These are phyloP conservation scores for Elaphurus davidianus DNA, from an alignment of 2,113 vertebrate genomes.

Conservation along the genomic window DNA sequence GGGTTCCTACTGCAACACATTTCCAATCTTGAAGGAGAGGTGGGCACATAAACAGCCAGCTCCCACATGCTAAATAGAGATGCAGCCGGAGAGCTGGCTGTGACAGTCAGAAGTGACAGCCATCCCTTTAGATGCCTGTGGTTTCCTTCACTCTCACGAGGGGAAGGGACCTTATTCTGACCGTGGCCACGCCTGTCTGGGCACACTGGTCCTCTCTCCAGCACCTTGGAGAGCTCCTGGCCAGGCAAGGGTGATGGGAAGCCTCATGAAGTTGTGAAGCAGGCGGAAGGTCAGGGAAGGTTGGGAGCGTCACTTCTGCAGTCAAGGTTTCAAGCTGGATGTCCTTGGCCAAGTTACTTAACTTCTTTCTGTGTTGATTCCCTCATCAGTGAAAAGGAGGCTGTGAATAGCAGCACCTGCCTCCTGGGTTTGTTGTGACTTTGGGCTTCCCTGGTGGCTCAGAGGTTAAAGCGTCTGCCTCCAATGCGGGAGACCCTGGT, in stretches of 20 bases:
- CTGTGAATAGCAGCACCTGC: not conserved
- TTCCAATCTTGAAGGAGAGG: not conserved
- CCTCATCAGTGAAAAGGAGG: not conserved
- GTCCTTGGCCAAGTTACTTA: not conserved
- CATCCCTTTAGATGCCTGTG: not conserved
- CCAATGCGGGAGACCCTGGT: too few species aligned
- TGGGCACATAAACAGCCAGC: not conserved
- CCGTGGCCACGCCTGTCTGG: fast-evolving
- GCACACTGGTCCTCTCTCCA: not conserved
- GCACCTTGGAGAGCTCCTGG: not conserved
- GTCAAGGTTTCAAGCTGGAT: not conserved
- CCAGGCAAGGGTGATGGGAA: fast-evolving
- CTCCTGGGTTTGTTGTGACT: not conserved
- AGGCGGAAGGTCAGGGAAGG: fast-evolving
- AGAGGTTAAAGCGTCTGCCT: too few species aligned
- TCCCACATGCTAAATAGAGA: not conserved
- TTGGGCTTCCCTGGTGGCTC: too few species aligned
- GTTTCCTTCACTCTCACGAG: not conserved
- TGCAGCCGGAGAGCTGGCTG: not conserved
- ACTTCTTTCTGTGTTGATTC: not conserved
- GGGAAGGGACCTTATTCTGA: fast-evolving
- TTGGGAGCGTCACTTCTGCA: not conserved
- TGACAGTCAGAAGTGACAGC: fast-evolving
- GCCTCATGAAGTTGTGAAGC: not conserved
- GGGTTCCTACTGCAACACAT: not conserved